Evolutionary conservation across 1,140 invertebrate species (phyloP), one percentile per base, ranked within the genome.

Genomic region (Hyles vespertilio): DNA sequence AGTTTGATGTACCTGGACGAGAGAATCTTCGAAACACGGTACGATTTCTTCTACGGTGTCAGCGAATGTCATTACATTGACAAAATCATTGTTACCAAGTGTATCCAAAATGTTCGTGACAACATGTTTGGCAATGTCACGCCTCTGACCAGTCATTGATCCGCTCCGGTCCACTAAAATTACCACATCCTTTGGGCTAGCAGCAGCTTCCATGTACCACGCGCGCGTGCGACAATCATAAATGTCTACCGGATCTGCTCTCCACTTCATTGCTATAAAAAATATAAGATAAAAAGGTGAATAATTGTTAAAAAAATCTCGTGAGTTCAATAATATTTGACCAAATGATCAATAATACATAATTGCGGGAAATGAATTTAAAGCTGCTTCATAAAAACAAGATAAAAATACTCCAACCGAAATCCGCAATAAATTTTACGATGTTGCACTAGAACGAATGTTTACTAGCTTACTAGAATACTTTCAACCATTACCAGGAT

Each of bases 191-290:
- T 99, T 99, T 0, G 98, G 97, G 84, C 96, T 98, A 2, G 97
- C 96, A 11, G 98, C 98, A 3, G 98, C 98, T 90, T 98, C 96
- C 74, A 99, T 98, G 84, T 98, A 99, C 97, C 97, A 98, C 32
- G 94, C 94, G 64, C 96, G 91, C 32, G 95, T 94, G 22, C 97
- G 91, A 78, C 95, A 96, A 77, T 98, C 97, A 79, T 96, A 98
- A 11, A 98, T 92, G 87, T 98, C 96, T 11, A 95, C 93, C 51
- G 93, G 92, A 56, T 92, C 90, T 56, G 93, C 91, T 65, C 91
- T 90, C 94, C 94, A 96, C 70, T 93, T 92, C 77, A 94, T 93
- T 56, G 84, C 84, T 87, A 51, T 10, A 65, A 70, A 61, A 61
- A 22, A 22, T 22, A 40, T 40, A 1, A 40, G 8, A 40, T 40